Evolutionary conservation across 2,797 vertebrate genomes (phyloP).

Genomic region (Spheniscus humboldti): DNA sequence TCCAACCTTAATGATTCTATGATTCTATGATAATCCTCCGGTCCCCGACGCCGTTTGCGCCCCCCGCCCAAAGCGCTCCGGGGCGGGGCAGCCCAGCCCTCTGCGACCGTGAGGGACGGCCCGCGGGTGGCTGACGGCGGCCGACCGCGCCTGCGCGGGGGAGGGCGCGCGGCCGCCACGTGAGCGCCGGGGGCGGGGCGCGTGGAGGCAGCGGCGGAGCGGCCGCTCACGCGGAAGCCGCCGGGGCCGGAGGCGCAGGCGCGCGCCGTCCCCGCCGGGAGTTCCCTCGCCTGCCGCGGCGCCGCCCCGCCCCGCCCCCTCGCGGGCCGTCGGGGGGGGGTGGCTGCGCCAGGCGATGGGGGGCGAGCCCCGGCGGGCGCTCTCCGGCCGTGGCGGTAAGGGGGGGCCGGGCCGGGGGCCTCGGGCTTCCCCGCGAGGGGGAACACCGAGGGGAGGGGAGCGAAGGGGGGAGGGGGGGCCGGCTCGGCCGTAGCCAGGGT

Average conservation of each 20-base stretch:
- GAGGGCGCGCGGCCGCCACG: background rate
- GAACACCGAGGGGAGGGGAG: too few relatives aligned
- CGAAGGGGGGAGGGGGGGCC: too few relatives aligned
- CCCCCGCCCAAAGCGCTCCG: background rate
- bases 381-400: background rate
- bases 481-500: background rate
- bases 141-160: background rate
- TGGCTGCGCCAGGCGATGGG: background rate
- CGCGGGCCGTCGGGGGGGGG: background rate
- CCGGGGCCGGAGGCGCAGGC: background rate
- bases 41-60: background rate
- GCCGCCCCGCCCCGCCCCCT: background rate
- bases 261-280: background rate
- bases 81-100: too few relatives aligned
- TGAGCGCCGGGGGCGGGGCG: background rate
- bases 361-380: background rate
- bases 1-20: too few relatives aligned
- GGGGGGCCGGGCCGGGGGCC: background rate
- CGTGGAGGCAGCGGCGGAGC: too few relatives aligned
- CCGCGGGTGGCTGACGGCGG: too few relatives aligned
- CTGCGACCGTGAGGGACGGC: accelerated
- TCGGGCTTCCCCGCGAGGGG: background rate
- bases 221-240: too few relatives aligned
- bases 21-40: too few relatives aligned
- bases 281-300: background rate